A percentile compares a stretch with the other conserved stretches of the same genome.
Conservation (phyloP, 35 echinoderm and acorn worm species). For the Apostichopus californicus region DNA sequence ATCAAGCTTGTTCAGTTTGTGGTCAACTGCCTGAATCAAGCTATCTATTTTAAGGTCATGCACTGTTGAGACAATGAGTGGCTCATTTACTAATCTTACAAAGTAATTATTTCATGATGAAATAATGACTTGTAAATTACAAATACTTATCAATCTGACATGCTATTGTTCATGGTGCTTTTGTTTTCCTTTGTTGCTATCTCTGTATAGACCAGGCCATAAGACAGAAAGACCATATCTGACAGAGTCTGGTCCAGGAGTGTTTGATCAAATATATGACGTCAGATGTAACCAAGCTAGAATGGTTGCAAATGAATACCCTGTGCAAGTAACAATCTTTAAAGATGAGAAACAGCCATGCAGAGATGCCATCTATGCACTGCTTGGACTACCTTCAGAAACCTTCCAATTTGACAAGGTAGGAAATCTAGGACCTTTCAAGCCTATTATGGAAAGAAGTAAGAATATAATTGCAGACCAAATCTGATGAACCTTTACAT, state of each 20-base stretch:
- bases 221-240: slow-evolving; percentile 84
- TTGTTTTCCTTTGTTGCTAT: not conserved
- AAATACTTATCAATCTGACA: not conserved
- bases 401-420: slow-evolving; percentile 67
- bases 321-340: not conserved
- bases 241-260: slow-evolving; percentile 76
- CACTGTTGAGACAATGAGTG: too few species aligned
- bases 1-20: too few species aligned
- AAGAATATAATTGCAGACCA: too few species aligned
- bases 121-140: too few species aligned
- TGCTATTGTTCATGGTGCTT: not conserved
- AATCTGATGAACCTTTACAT: too few species aligned
- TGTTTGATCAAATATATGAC: slow-evolving; percentile 78
- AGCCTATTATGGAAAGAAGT: too few species aligned
- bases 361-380: slow-evolving; percentile 60
- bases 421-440: not conserved
- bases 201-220: slow-evolving; percentile 56
- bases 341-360: slow-evolving; percentile 58
- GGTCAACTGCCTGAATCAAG: too few species aligned
- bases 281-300: slow-evolving; percentile 72
- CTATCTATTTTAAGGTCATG: too few species aligned
- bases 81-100: too few species aligned
- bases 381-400: slow-evolving; percentile 76
- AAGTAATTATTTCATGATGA: too few species aligned
- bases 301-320: slow-evolving; percentile 32